Percentiles rank a stretch among this genome's conserved stretches.
These are phyloP conservation scores for Apis laboriosa DNA, from an alignment of 1,140 invertebrate genomes.

Conservation along the genomic window DNA sequence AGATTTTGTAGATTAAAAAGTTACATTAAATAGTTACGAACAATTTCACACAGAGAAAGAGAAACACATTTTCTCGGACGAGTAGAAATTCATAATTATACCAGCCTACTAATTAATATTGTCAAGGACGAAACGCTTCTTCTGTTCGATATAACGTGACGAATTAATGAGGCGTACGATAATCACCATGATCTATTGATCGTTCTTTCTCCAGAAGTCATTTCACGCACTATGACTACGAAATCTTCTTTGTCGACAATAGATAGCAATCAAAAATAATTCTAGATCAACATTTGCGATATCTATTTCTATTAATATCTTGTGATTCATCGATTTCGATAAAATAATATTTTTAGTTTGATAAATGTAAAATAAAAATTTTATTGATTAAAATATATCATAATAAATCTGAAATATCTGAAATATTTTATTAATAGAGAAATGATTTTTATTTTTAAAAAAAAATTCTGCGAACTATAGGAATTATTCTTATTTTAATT, in stretches of 20 bases:
- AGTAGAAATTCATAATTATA: not conserved
- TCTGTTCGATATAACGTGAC: not conserved
- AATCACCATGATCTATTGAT: conserved; percentile 22
- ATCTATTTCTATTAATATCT: not conserved
- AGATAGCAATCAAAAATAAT: not conserved
- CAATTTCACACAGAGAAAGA: not conserved
- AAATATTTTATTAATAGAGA: too few species aligned
- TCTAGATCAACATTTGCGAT: not conserved
- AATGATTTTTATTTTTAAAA: too few species aligned
- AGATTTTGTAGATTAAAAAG: too few species aligned
- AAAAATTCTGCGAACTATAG: too few species aligned
- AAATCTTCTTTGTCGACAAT: not conserved
- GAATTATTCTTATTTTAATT: too few species aligned
- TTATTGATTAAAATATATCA: too few species aligned
- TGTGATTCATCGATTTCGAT: not conserved
- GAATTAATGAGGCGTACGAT: conserved; percentile 26
- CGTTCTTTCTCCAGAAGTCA: not conserved
- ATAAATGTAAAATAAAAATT: too few species aligned
- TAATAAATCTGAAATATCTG: too few species aligned
- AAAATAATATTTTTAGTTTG: not conserved
- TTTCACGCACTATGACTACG: conserved; percentile 35
- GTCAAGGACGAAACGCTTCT: not conserved
- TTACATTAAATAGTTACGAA: not conserved
- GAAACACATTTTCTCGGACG: not conserved
- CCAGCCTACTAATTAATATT: not conserved